Conservation (phyloP, 2,113 vertebrate genomes). For the Lepidiolamprologus cunningtoni region DNA sequence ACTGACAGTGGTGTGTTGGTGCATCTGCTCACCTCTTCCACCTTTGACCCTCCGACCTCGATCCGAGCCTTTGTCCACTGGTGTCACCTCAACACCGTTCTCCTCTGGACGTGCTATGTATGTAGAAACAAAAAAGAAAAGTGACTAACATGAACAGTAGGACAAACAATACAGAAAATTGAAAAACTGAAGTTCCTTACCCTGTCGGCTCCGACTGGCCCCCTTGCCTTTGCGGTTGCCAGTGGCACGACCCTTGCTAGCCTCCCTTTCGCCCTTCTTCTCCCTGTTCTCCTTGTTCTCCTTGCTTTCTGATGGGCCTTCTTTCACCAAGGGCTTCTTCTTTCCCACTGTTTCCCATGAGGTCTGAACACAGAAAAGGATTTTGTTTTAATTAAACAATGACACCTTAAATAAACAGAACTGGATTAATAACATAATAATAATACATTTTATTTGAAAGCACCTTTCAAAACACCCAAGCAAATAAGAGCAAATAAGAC, state of each 20-base stretch:
- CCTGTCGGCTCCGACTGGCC: slow-evolving; percentile 77
- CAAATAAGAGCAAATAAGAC: neutral
- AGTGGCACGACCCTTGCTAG: slow-evolving; percentile 74
- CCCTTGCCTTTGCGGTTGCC: slow-evolving; percentile 81
- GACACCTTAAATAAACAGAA: neutral
- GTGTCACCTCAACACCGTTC: slow-evolving; percentile 84
- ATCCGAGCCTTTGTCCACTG: slow-evolving; percentile 81
- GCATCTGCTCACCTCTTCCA: slow-evolving; percentile 77
- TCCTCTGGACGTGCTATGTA: slow-evolving; percentile 82
- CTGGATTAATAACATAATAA: neutral
- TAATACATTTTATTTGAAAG: neutral
- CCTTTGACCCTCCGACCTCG: slow-evolving; percentile 80
- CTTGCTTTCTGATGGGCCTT: slow-evolving; percentile 83
- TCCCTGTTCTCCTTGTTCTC: slow-evolving; percentile 86
- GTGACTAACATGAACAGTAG: neutral
- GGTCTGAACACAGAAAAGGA: slow-evolving; percentile 66
- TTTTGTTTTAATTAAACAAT: neutral
- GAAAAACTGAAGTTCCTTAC: slow-evolving; percentile 50
- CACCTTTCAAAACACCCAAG: neutral
- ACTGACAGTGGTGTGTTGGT: neutral
- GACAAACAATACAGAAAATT: neutral
- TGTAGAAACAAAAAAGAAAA: neutral
- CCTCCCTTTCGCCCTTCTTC: slow-evolving; percentile 86
- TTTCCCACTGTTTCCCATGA: slow-evolving; percentile 97
- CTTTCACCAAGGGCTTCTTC: slow-evolving; percentile 90